Evolutionary conservation across 2,888 invertebrate species (phyloP), one percentile per base, ranked within the genome.

Genomic region (Drosophila fungiperda): DNA sequence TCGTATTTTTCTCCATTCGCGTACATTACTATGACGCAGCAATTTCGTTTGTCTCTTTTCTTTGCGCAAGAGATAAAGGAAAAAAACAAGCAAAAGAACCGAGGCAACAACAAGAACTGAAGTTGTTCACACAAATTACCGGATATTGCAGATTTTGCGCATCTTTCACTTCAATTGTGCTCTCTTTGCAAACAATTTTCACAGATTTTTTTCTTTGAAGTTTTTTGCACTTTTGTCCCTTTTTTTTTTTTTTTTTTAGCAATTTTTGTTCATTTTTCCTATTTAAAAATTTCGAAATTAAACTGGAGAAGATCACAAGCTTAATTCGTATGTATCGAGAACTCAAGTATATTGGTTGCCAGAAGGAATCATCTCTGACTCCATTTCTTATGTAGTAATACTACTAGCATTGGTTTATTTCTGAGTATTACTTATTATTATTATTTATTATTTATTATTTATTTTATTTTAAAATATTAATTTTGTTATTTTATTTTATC

Each of bases 81-180:
- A 58, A 45, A 57, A 50, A 26, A 8, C 1, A 29, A 17, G 12
- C 1, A 26, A 12, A 50, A 38, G 57, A 54, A 32, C 48, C 26
- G 26, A 50, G 11, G 23, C 15, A 45, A 23, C 15, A 45, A 23
- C 45, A 45, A 45, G 45, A 23, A 23, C 45, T 15, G 45, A 15
- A 66, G 50, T 57, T 69, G 52, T 68, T 59, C 57, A 75, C 68
- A 58, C 53, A 79, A 82, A 82, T 85, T 71, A 64, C 70, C 80
- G 87, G 83, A 87, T 87, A 80, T 84, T 72, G 86, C 83, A 82
- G 72, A 83, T 83, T 75, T 82, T 45, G 71, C 66, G 50, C 68
- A 79, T 75, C 67, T 76, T 68, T 73, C 53, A 36, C 36, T 68
- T 71, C 67, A 63, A 73, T 73, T 74, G 68, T 40, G 58, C 23